phyloP scores from a whole-genome alignment of 2,113 vertebrate species.

The Myocastor coypus region DNA sequence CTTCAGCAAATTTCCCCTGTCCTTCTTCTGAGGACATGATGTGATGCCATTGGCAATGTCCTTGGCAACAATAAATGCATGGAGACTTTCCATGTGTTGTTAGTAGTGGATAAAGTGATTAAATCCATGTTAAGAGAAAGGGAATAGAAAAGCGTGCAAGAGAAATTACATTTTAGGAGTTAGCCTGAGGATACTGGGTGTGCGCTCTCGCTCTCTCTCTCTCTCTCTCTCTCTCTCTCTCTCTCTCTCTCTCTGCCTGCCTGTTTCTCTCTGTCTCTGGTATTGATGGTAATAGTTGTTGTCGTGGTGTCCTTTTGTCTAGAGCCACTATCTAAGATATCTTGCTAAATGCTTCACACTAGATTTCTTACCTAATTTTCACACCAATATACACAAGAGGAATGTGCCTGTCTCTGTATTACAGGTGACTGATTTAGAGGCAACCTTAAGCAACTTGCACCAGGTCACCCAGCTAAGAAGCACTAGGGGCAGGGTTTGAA shows the following conservation, averaged over 20 bases:
- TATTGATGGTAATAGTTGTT: not conserved
- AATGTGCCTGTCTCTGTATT: not conserved
- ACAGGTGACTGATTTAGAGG: not conserved
- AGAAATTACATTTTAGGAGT: not conserved
- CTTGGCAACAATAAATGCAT: fast-evolving
- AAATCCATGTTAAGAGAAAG: too few species aligned
- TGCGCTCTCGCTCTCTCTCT: too few species aligned
- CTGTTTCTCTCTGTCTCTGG: not conserved
- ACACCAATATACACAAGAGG: not conserved
- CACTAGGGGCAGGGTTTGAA: not conserved
- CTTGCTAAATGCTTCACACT: not conserved
- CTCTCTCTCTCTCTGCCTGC: not conserved
- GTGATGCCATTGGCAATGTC: not conserved
- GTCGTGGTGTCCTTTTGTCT: too few species aligned
- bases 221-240: too few species aligned
- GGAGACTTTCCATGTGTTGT: too few species aligned
- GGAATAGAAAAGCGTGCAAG: too few species aligned
- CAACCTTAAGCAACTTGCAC: not conserved
- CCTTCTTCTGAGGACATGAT: not conserved
- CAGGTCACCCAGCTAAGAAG: not conserved
- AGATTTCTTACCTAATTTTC: not conserved
- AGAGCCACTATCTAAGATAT: not conserved
- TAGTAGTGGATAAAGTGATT: fast-evolving
- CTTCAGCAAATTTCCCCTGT: not conserved
- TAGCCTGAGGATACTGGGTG: not conserved